These are phyloP conservation scores for Melieria crassipennis DNA, from an alignment of 2,888 invertebrate genomes.

Conservation along the genomic window DNA sequence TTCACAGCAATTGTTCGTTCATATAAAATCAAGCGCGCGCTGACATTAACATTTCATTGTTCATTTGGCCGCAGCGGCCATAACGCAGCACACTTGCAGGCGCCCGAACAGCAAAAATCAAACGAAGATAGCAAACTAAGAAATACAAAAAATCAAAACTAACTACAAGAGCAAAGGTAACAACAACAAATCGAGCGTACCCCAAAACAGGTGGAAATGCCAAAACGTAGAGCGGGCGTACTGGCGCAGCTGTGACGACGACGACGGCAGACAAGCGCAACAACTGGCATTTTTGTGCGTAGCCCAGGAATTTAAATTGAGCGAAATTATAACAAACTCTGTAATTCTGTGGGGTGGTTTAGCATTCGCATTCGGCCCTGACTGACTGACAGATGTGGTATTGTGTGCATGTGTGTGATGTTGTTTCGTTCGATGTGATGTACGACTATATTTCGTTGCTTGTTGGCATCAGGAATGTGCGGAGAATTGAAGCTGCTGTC, in stretches of 20 bases:
- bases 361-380: neutral
- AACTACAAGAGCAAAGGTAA: neutral
- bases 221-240: neutral
- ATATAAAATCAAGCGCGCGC: conserved; percentile 22
- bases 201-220: conserved; percentile 5
- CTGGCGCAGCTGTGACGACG: neutral
- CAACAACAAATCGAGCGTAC: neutral
- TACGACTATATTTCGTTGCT: too few relatives aligned
- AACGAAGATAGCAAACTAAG: neutral
- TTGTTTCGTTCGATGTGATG: neutral
- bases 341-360: neutral
- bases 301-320: conserved; percentile 18
- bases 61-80: conserved; percentile 18
- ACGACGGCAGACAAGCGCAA: conserved; percentile 14
- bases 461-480: too few relatives aligned
- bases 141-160: neutral
- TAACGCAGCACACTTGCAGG: neutral
- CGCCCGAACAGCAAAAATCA: neutral
- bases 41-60: conserved; percentile 31
- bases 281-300: conserved; percentile 22
- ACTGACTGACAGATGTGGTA: neutral
- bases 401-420: neutral
- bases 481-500: too few relatives aligned
- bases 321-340: neutral
- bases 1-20: neutral